Evolutionary conservation across 53 echinoderm and acorn worm genomes (phyloP).

Genomic region (Echinometra lucunter): DNA sequence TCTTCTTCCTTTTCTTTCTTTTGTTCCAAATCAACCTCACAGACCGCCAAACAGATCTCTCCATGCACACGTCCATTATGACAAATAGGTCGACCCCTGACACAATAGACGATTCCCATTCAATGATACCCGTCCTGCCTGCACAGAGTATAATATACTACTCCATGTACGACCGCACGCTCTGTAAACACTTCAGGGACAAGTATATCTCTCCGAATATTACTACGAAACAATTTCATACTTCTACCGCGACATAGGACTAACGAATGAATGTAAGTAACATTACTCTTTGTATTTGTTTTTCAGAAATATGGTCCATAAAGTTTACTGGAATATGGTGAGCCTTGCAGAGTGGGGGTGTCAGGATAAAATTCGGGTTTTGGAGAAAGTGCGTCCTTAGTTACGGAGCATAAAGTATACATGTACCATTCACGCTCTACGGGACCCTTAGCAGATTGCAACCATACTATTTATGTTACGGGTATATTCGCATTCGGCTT

Average conservation of each 20-base stretch:
- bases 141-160: neutral
- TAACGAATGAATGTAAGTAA: neutral
- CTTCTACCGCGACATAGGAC: neutral
- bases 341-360: neutral
- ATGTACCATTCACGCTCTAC: neutral
- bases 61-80: neutral
- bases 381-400: slow-evolving; percentile 40
- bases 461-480: too few relatives aligned
- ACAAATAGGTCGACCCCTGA: slow-evolving; percentile 8
- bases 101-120: neutral
- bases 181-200: neutral
- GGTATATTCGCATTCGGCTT: neutral
- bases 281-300: neutral
- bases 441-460: neutral
- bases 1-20: too few relatives aligned
- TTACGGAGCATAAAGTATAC: neutral
- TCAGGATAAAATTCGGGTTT: neutral
- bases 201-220: neutral
- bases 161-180: neutral
- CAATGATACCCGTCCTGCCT: neutral
- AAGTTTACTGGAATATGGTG: neutral
- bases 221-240: neutral
- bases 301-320: neutral
- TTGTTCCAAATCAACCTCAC: too few relatives aligned
- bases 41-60: neutral